Evolutionary conservation across 2,113 vertebrate species (phyloP).

Genomic region (Heterotilapia buettikoferi): DNA sequence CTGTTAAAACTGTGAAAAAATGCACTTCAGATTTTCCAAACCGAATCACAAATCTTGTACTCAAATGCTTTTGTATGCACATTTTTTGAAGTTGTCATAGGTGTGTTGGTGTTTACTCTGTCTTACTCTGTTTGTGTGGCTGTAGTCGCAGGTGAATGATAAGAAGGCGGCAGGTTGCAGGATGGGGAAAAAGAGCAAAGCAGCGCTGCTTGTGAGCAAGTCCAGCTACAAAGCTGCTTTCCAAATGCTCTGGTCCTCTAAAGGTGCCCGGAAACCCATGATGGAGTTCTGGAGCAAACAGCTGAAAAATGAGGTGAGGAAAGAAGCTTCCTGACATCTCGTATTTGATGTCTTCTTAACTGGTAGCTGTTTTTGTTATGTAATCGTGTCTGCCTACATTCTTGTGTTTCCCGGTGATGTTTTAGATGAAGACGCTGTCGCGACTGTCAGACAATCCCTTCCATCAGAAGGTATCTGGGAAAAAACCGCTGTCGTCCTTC

Average conservation of each 20-base stretch:
- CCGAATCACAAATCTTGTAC: background rate
- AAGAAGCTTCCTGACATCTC: background rate
- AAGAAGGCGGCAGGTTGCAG: background rate
- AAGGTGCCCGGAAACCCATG: conserved; percentile 60
- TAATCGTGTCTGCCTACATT: background rate
- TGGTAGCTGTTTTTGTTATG: background rate
- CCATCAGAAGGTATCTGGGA: conserved; percentile 55
- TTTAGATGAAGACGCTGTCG: conserved; percentile 51
- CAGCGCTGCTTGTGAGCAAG: conserved; percentile 48
- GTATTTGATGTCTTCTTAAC: background rate
- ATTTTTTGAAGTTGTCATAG: background rate
- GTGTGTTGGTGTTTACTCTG: background rate
- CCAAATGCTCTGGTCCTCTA: conserved; percentile 53
- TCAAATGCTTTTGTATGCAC: background rate
- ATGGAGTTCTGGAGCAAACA: conserved; percentile 61
- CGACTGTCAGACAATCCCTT: conserved; percentile 49
- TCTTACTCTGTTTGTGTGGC: background rate
- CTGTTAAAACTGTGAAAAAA: background rate
- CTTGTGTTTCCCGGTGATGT: background rate
- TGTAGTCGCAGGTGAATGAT: background rate
- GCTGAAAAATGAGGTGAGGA: conserved; percentile 54
- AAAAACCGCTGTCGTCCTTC: conserved; percentile 50
- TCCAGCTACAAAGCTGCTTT: conserved; percentile 58
- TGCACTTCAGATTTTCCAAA: background rate
- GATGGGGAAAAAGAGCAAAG: conserved; percentile 60